Evolutionary conservation across 2,888 invertebrate genomes (phyloP).

Genomic region (Eilema caniola): DNA sequence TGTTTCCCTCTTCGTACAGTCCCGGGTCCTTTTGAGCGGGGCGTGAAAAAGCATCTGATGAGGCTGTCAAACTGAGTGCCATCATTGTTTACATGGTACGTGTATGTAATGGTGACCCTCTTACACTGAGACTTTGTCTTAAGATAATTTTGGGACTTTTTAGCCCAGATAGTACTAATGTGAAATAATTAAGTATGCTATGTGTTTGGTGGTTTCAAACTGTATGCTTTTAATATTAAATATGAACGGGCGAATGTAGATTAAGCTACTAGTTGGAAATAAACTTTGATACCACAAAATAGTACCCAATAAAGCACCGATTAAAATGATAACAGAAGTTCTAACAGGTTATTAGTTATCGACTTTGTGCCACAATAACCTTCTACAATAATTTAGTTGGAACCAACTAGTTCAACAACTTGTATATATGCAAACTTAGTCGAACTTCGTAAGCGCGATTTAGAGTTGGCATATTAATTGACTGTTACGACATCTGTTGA

Average conservation of each 20-base stretch:
- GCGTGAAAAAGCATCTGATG: too few relatives aligned
- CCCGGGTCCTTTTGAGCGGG: too few relatives aligned
- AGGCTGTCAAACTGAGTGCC: too few relatives aligned
- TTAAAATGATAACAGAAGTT: conserved; percentile 22
- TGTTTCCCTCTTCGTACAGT: too few relatives aligned
- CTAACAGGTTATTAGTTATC: conserved; percentile 17
- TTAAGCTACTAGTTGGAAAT: neutral
- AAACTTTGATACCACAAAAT: conserved; percentile 6
- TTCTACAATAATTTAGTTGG: conserved; percentile 20
- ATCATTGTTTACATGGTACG: too few relatives aligned
- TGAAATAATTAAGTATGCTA: too few relatives aligned
- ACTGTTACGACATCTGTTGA: conserved; percentile 35
- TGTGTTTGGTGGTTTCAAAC: too few relatives aligned
- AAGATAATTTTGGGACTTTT: too few relatives aligned
- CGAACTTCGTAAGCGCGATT: conserved; percentile 46
- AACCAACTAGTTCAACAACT: conserved; percentile 22
- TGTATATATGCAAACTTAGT: conserved; percentile 38
- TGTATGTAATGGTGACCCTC: too few relatives aligned
- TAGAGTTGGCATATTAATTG: conserved; percentile 44
- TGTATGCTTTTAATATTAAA: neutral
- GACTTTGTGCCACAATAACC: conserved; percentile 16
- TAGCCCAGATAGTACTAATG: too few relatives aligned
- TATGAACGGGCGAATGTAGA: neutral
- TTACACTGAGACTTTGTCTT: too few relatives aligned
- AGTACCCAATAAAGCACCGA: conserved; percentile 12